Conservation (phyloP, 1,140 invertebrate genomes). For the Drosophila pectinifera region DNA sequence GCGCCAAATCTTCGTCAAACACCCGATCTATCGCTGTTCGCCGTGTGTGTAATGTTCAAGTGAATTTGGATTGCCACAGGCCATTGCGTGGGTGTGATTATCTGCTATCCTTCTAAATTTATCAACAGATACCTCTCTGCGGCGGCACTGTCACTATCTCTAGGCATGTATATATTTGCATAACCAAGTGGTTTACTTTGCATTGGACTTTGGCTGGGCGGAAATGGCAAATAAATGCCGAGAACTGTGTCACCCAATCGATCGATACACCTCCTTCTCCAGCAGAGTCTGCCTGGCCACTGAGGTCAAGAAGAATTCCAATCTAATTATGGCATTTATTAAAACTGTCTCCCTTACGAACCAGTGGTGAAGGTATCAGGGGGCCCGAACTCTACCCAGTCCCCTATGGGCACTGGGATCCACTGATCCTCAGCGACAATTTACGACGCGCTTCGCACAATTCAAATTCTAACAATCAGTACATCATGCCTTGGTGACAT, state of each 20-base stretch:
- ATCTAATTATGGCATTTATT: too few species aligned
- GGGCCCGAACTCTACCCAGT: too few species aligned
- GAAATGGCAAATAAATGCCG: slow-evolving; percentile 32
- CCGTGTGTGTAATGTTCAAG: slow-evolving; percentile 57
- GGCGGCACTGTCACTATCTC: slow-evolving; percentile 21
- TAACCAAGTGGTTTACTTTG: slow-evolving; percentile 77
- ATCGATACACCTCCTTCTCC: too few species aligned
- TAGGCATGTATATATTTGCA: slow-evolving; percentile 47
- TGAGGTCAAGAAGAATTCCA: too few species aligned
- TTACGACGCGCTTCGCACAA: slow-evolving; percentile 79
- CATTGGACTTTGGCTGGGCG: slow-evolving; percentile 35
- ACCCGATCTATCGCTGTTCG: slow-evolving; percentile 13
- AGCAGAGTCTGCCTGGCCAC: too few species aligned
- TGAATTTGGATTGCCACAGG: slow-evolving; percentile 55
- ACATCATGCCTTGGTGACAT: slow-evolving; percentile 72
- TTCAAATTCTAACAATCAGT: slow-evolving; percentile 84
- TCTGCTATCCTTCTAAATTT: slow-evolving; percentile 35
- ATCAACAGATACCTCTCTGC: slow-evolving; percentile 18
- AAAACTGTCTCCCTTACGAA: too few species aligned
- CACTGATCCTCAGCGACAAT: slow-evolving; percentile 53
- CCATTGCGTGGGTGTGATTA: slow-evolving; percentile 67
- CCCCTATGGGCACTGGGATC: neutral
- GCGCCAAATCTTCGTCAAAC: slow-evolving; percentile 75
- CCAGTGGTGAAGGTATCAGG: too few species aligned
- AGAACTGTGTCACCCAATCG: slow-evolving; percentile 61